Evolutionary conservation across 2,888 invertebrate species (phyloP), one percentile per base, ranked within the genome.

Genomic region (Athalia rosae): DNA sequence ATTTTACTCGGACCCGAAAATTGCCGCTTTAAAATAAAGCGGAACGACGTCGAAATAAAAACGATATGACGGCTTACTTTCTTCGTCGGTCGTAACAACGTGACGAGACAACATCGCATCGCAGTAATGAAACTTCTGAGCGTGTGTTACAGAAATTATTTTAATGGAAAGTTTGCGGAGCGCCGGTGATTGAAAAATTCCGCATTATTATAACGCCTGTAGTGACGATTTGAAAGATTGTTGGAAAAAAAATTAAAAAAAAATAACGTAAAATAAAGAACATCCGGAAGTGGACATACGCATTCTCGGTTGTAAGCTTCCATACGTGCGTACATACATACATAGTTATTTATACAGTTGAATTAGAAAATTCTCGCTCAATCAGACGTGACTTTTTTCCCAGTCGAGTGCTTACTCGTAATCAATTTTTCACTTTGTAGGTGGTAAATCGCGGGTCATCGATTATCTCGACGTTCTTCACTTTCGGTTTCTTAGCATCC

Each of bases 391-490:
- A 64, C 64, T 45, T 15, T 15, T 64, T 64, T 64, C 3, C 13
- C 64, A 13, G 47, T 64, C 64, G 4, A 13, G 47, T n/a, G 7
- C 48, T 28, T 28, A 28, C 28, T 28, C 28, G 5, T 67, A 13
- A 58, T 71, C 45, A 71, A 28, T 71, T 56, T 71, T 71, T 71
- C 45, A 71, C 58, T 73, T 85, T 86, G 28, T 83, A 86, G 8
- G 81, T 81, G 4, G 84, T 62, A 73, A 80, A 85, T 77, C 85
- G 82, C 4, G 86, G 87, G 79, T 88, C 87, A 3, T 89, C 89
- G 41, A 90, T 78, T 3, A 90, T 89, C 78, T 89, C 85, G 4
- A 90, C 89, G 79, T 79, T 89, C 74, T 89, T 89, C 2, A 86
- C 84, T 80, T 89, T 89, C 74, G 83, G 86, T 4, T 85, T 73